Base-by-base conservation (phyloP, 2,113 vertebrate species). In the Todiramphus saurophagus region DNA sequence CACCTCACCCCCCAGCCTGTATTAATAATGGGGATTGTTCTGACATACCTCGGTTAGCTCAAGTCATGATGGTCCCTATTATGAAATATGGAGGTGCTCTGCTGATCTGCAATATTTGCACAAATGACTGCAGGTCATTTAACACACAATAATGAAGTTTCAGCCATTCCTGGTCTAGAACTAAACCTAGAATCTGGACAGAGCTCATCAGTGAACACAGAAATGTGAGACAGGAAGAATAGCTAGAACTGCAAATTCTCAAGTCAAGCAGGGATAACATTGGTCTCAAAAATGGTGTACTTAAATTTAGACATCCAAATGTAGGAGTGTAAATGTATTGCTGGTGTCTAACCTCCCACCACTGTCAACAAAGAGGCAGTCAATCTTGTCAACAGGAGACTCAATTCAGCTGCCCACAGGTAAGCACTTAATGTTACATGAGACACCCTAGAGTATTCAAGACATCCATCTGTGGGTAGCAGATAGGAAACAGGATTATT, bases 41-140 rank as follows among this genome's bases (percentile, higher is more conserved):
- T 24, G 23, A 25, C 50, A 51, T 51, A 51, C 12, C 50, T 51
- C 13, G 13, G 50, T 51, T 51, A 51, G 50, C 50, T 89, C 18
- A 17, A n/a, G 7, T 41, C 8, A 1, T 9, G 12, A 15, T 12
- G 5, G 23, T 60, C 4, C 2, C 9, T 73, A 0, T 33, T 5
- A 10, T 23, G 55, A 43, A 55, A 53, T 31, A 46, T 11, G 17
- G 31, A 60, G 31, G 15, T 58, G 11, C 10, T 50, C 37, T 51
- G 9, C 9, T 80, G 50, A 87, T 46, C 35, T 11, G 7, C 27
- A 55, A 2, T 43, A 83, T 64, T 72, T 48, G 33, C 59, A 4
- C 48, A 68, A 51, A 58, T 58, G 5, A 58, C 53, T 31, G 19
- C 11, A 59, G 19, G 25, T 43, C 1, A 46, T 41, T 56, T 62